Evolutionary conservation across 2,888 invertebrate genomes (phyloP).

Genomic region (Scaptomyza caliginosa): DNA sequence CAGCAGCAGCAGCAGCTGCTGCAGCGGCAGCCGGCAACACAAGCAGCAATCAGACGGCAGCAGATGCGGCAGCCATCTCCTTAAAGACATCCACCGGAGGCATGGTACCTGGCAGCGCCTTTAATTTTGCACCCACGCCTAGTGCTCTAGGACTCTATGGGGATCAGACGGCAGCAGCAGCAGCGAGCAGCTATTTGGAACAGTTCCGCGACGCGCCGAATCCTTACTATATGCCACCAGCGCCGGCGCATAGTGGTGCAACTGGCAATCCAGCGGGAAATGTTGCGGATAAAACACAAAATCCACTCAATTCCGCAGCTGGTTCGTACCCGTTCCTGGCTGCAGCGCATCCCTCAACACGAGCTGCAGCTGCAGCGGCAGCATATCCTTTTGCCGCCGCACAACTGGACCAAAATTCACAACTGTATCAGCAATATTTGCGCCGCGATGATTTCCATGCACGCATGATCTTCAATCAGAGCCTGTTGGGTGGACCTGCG

Average conservation of each 20-base stretch:
- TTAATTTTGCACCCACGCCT: constrained; percentile 91
- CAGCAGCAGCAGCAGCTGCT: constrained; percentile 53
- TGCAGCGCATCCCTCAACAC: constrained; percentile 84
- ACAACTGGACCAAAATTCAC: constrained; percentile 87
- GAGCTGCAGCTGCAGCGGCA: constrained; percentile 87
- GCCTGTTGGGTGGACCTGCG: constrained; percentile 83
- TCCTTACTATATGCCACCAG: constrained; percentile 85
- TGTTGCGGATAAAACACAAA: constrained; percentile 83
- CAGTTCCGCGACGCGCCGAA: constrained; percentile 88
- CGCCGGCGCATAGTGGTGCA: constrained; percentile 84
- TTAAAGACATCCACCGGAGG: constrained; percentile 87
- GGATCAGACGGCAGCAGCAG: constrained; percentile 84
- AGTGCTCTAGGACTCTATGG: constrained; percentile 85
- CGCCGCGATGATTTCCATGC: constrained; percentile 88
- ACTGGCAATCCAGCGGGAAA: constrained; percentile 57
- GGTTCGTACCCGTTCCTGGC: constrained; percentile 87
- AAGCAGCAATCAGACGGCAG: constrained; percentile 55
- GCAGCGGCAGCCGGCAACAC: constrained; percentile 23
- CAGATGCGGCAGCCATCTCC: constrained; percentile 85
- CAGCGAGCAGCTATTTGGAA: constrained; percentile 88
- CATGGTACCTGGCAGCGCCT: constrained; percentile 92
- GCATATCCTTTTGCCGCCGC: constrained; percentile 85
- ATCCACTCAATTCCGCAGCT: constrained; percentile 84
- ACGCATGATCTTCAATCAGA: constrained; percentile 85
- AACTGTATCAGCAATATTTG: constrained; percentile 90